Conservation (phyloP, 2,888 invertebrate species). For the Cryptophagus acutangulus region DNA sequence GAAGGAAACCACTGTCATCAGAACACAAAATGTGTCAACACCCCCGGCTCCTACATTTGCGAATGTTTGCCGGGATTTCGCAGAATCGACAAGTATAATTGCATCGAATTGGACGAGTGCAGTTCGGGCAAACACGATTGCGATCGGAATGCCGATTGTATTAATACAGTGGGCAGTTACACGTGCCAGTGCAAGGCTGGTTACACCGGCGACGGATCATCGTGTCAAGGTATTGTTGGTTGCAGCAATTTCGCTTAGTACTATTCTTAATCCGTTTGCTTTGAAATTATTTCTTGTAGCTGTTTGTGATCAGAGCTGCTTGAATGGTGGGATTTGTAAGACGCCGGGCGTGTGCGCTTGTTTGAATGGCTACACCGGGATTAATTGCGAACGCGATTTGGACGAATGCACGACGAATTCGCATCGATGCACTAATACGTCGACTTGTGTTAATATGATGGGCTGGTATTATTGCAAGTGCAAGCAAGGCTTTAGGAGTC, state of each 20-base stretch:
- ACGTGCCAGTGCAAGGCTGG: slow-evolving; percentile 68
- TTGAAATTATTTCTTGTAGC: slow-evolving; percentile 53
- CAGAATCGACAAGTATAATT: slow-evolving; percentile 72
- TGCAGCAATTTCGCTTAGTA: neutral
- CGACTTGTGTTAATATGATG: slow-evolving; percentile 80
- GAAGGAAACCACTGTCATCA: slow-evolving; percentile 82
- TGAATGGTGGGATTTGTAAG: slow-evolving; percentile 78
- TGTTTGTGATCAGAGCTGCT: slow-evolving; percentile 71
- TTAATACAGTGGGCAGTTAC: slow-evolving; percentile 78
- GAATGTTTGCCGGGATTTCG: slow-evolving; percentile 77
- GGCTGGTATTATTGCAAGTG: slow-evolving; percentile 89
- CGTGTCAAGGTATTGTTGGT: slow-evolving; percentile 62
- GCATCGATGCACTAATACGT: slow-evolving; percentile 69
- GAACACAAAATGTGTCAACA: slow-evolving; percentile 80
- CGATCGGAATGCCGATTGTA: slow-evolving; percentile 70
- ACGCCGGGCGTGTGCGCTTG: slow-evolving; percentile 75
- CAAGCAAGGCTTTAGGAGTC: slow-evolving; percentile 68
- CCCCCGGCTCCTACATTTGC: slow-evolving; percentile 76
- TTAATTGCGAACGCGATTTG: slow-evolving; percentile 78
- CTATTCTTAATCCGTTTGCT: neutral
- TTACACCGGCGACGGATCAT: slow-evolving; percentile 72
- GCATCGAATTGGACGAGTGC: slow-evolving; percentile 78
- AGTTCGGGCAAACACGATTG: slow-evolving; percentile 66
- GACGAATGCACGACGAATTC: slow-evolving; percentile 75
- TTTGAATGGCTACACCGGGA: slow-evolving; percentile 74